Conservation (phyloP, 1,140 invertebrate species). For the Drosophila lacertosa region DNA sequence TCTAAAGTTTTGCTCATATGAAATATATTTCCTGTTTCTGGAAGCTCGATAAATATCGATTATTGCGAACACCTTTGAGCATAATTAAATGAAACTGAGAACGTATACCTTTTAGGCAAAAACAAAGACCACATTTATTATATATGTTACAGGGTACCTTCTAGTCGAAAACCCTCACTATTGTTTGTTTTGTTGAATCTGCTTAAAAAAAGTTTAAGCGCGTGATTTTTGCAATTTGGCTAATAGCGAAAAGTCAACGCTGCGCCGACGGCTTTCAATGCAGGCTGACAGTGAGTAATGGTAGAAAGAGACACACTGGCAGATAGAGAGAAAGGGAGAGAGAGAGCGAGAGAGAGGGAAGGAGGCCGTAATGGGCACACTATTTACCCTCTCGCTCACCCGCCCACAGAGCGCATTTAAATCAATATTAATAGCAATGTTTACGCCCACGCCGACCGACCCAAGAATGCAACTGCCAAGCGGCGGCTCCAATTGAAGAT, state of each 20-base stretch:
- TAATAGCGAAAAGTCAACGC: constrained; percentile 62
- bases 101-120: no score
- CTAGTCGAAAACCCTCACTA: background rate
- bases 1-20: no score
- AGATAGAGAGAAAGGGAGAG: background rate
- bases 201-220: constrained; percentile 53
- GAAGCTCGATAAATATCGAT: no score
- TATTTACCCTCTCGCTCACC: constrained; percentile 1
- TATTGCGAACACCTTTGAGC: no score
- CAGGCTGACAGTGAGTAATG: constrained; percentile 55
- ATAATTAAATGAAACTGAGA: no score
- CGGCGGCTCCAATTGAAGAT: constrained; percentile 48
- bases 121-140: no score
- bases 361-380: constrained; percentile 22
- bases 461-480: constrained; percentile 33
- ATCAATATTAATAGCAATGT: constrained; percentile 71
- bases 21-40: no score
- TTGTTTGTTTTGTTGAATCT: constrained; percentile 7
- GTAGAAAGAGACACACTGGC: constrained; percentile 3
- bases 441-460: constrained; percentile 50
- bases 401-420: constrained; percentile 51
- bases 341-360: background rate
- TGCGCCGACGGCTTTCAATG: constrained; percentile 48
- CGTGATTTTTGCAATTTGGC: constrained; percentile 65
- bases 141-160: no score